Conservation (phyloP, 2,113 vertebrate species). For the Corythornis cristatus region DNA sequence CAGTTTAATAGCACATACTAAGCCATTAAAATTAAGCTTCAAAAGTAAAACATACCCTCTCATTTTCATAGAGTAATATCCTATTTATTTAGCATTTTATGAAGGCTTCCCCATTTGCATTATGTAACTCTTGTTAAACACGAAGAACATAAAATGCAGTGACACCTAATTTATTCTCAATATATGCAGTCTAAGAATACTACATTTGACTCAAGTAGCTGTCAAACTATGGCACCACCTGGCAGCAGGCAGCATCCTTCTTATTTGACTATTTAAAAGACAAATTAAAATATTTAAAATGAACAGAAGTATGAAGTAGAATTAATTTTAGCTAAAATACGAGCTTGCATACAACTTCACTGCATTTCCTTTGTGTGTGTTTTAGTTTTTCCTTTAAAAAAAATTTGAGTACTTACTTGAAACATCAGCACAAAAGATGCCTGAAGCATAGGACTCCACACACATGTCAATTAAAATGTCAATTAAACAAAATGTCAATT, state of each 20-base stretch:
- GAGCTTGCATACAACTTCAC: accelerated
- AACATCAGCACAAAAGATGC: not conserved
- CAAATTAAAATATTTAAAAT: not conserved
- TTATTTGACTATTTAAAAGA: not conserved
- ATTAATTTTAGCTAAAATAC: not conserved
- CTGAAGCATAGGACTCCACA: not conserved
- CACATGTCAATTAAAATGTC: not conserved
- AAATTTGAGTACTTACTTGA: not conserved
- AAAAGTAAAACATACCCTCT: not conserved
- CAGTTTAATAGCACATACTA: not conserved
- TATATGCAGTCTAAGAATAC: not conserved
- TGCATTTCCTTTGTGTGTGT: not conserved
- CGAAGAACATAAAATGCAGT: not conserved
- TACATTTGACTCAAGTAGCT: not conserved
- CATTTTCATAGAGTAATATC: not conserved
- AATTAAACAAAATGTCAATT: not conserved
- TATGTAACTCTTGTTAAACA: not conserved
- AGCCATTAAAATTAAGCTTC: not conserved
- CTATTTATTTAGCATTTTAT: not conserved
- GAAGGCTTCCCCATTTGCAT: not conserved
- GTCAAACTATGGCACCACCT: not conserved
- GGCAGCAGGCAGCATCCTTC: not conserved
- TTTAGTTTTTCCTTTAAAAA: not conserved
- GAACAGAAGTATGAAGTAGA: not conserved
- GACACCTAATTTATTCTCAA: not conserved